These are phyloP conservation scores for Drosophila testacea DNA, from an alignment of 2,888 invertebrate species.

Conservation along the genomic window DNA sequence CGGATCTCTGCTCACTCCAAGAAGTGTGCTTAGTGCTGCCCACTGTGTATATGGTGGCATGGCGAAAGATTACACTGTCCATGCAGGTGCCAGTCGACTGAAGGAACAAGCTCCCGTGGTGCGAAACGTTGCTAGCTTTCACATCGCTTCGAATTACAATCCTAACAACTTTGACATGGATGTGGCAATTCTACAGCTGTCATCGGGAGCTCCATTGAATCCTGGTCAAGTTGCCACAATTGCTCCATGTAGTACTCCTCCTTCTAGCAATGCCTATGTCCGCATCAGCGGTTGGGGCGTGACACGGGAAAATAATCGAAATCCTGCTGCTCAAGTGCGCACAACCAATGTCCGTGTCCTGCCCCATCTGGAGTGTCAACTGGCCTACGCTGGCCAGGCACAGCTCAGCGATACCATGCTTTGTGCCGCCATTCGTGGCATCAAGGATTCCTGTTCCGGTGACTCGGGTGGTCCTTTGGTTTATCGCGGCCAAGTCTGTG, in stretches of 20 bases:
- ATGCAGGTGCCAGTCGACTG: constrained; percentile 73
- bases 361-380: constrained; percentile 58
- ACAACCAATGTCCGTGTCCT: constrained; percentile 70
- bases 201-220: constrained; percentile 14
- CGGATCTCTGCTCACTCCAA: constrained; percentile 74
- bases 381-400: constrained; percentile 59
- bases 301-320: constrained; percentile 58
- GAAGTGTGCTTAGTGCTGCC: constrained; percentile 81
- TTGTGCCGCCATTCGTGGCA: constrained; percentile 76
- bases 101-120: constrained; percentile 54
- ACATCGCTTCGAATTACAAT: constrained; percentile 50
- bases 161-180: constrained; percentile 77
- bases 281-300: constrained; percentile 82
- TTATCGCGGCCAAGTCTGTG: constrained; percentile 85
- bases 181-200: constrained; percentile 75
- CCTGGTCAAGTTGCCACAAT: constrained; percentile 63
- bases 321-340: constrained; percentile 73
- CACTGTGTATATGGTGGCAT: constrained; percentile 75
- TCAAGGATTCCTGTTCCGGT: constrained; percentile 82
- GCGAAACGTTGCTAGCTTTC: constrained; percentile 47
- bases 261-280: constrained; percentile 63
- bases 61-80: constrained; percentile 60
- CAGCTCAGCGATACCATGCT: constrained; percentile 80
- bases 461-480: constrained; percentile 84
- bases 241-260: constrained; percentile 50